phyloP scores from a whole-genome alignment of 2,113 vertebrate species.

The Pelecanoides urinatrix region DNA sequence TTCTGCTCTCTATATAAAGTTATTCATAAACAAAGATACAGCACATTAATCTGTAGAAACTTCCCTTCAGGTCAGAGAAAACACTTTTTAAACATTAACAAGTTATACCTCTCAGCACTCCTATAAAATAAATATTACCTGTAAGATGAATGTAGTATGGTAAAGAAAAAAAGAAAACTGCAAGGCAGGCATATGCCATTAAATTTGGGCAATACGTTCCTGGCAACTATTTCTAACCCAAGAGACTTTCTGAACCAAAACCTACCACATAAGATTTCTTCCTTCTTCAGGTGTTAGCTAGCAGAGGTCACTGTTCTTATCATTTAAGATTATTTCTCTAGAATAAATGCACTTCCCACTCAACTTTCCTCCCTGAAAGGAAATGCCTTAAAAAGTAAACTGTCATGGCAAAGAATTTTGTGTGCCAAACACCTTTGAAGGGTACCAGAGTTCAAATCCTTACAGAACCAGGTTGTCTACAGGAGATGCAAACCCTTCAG shows the following conservation, averaged over 20 bases:
- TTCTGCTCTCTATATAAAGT: neutral
- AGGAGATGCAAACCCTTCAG: neutral
- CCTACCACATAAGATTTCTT: fast-evolving
- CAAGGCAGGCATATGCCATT: neutral
- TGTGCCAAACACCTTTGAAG: neutral
- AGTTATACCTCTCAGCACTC: neutral
- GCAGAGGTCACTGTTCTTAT: neutral
- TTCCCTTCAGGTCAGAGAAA: neutral
- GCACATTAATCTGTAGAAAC: neutral
- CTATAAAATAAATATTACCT: neutral
- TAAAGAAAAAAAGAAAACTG: neutral
- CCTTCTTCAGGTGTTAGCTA: neutral
- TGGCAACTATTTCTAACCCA: neutral
- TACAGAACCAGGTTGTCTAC: neutral
- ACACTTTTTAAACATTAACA: neutral
- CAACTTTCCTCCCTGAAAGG: neutral
- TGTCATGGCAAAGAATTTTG: neutral
- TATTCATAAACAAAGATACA: neutral
- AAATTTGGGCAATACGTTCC: neutral
- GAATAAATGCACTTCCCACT: neutral
- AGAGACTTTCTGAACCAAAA: neutral
- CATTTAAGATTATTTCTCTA: neutral
- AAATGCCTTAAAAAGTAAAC: neutral
- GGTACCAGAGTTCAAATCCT: neutral
- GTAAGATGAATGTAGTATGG: neutral